phyloP scores from a whole-genome alignment of 2,888 invertebrate genomes.

The Urechis unicinctus region DNA sequence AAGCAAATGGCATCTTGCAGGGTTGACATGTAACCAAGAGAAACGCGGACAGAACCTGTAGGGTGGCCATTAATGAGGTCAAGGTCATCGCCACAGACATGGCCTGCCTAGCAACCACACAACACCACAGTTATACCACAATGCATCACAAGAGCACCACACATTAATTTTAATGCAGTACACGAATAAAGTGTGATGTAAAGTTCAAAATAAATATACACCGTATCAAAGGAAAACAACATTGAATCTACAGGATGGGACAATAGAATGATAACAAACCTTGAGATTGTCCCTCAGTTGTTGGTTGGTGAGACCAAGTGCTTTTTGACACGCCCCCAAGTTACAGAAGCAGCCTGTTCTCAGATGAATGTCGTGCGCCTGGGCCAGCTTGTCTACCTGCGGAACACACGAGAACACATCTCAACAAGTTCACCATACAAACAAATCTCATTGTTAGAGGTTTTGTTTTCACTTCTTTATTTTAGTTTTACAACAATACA shows the following conservation, averaged over 20 bases:
- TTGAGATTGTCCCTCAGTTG: constrained; percentile 72
- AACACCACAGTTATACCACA: neutral
- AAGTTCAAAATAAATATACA: neutral
- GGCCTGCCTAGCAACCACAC: constrained; percentile 57
- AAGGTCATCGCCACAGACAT: constrained; percentile 81
- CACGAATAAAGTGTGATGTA: neutral
- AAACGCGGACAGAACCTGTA: constrained; percentile 84
- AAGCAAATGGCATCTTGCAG: constrained; percentile 66
- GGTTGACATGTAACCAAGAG: constrained; percentile 86
- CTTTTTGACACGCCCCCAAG: constrained; percentile 84
- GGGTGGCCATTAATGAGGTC: constrained; percentile 81
- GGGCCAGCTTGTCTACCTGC: constrained; percentile 83
- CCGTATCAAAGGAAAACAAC: no score
- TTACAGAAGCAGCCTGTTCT: constrained; percentile 96
- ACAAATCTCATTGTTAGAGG: no score
- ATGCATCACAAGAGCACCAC: neutral
- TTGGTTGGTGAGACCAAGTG: constrained; percentile 63
- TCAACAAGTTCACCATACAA: no score
- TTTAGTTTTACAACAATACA: no score
- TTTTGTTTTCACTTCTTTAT: no score
- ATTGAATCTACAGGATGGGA: no score
- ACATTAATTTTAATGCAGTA: neutral
- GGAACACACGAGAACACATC: no score
- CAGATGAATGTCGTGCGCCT: constrained; percentile 75
- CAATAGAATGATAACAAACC: constrained; percentile 49